Evolutionary conservation across 2,797 vertebrate species (phyloP), one percentile per base, ranked within the genome.

Genomic region (Euthynnus affinis): DNA sequence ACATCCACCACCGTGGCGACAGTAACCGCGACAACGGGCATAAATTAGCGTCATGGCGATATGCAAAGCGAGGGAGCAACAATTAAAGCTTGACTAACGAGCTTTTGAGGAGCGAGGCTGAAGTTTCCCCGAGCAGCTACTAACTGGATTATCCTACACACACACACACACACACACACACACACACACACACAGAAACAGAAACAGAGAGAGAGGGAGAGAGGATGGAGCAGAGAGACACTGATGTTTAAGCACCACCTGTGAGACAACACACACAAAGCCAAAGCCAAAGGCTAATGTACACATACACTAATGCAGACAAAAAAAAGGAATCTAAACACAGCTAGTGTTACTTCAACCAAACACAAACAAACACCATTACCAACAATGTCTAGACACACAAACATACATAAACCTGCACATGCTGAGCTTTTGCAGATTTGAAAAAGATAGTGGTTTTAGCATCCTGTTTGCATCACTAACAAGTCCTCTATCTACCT

Each of bases 71-170:
- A 93, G 91, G 81, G 87, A 92, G 93, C 92, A 92, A 94, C 94
- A 95, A 96, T 96, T 94, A 95, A 95, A 95, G 93, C 92, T 93
- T 94, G 93, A 95, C 95, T 95, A 95, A 96, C 89, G 91, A 95
- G 93, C 92, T 95, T 95, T 94, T 92, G 92, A 95, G 90, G 91
- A 92, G 90, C 77, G 62, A 83, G 87, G 88, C 90, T 94, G 90
- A 95, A 95, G 94, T 95, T 94, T 94, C 91, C 91, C 91, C 51
- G 81, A 95, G 92, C 93, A 93, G 91, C 91, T 95, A 84, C 93
- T 95, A 95, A 95, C 93, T 92, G 92, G 93, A 95, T 95, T 95
- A 95, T 91, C 86, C 89, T 87, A 73, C 83, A 87, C 83, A 87
- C 71, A 80, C 59, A 67, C 42, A 56, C 34, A 69, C 15, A 66